These are phyloP conservation scores for Steinernema scapterisci DNA, from an alignment of 2,888 invertebrate species.

Conservation along the genomic window DNA sequence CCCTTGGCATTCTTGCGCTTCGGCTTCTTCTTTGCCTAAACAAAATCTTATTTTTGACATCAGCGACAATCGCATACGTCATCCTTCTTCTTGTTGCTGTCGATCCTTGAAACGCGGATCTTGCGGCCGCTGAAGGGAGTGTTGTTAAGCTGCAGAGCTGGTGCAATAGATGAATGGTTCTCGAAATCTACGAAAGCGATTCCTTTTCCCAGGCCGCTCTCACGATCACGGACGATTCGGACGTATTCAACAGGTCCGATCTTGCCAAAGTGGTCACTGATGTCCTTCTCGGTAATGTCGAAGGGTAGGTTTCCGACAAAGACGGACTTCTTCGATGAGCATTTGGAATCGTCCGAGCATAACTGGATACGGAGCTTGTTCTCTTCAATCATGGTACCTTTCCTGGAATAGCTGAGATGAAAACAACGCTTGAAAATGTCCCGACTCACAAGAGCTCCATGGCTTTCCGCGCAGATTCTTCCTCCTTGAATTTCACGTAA, in stretches of 20 bases:
- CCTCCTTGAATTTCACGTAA: not conserved
- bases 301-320: conserved; percentile 10
- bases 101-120: not conserved
- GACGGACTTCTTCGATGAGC: not conserved
- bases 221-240: not conserved
- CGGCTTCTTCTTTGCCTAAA: no score
- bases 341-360: not conserved
- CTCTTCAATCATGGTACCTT: not conserved
- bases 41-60: no score
- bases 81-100: not conserved
- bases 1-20: no score
- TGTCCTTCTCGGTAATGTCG: not conserved
- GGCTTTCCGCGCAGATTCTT: not conserved
- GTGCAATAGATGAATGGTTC: not conserved
- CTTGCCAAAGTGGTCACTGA: not conserved
- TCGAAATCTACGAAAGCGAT: not conserved
- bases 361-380: not conserved
- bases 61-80: not conserved
- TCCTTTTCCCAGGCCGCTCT: not conserved
- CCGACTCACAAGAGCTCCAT: not conserved
- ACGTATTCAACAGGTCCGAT: not conserved
- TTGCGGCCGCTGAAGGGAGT: not conserved
- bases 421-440: not conserved
- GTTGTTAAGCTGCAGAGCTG: not conserved
- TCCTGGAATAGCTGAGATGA: not conserved